Evolutionary conservation across 2,888 invertebrate species (phyloP), one percentile per base, ranked within the genome.

Genomic region (Drosophila phalerata): DNA sequence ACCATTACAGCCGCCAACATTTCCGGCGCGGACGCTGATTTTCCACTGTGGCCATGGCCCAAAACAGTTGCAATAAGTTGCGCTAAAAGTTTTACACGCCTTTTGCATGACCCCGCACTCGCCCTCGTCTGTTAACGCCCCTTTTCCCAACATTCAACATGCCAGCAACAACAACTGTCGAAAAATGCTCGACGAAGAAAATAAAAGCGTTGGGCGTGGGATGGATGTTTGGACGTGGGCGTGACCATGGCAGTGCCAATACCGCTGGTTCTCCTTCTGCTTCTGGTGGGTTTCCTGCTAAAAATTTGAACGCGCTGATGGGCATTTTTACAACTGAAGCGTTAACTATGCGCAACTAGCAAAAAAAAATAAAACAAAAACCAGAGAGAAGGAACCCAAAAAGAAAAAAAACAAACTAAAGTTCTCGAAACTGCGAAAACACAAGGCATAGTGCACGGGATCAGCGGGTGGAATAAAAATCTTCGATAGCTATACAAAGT

Each of bases 41-140:
- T 85, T 88, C 67, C 84, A 82, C 77, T 69, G 68, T 68, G 77
- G 67, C 83, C 88, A 73, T 82, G 83, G 88, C 83, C 87, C 77
- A 85, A 74, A 88, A 88, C 85, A 79, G 88, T 83, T 83, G 83
- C 83, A 82, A 88, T 85, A 88, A 88, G 86, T 88, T 88, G 69
- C 58, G 69, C 81, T 76, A 80, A 85, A 85, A 88, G 69, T 85
- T 85, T 88, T 88, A 88, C 70, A 85, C 82, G 83, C 82, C 72
- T 79, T 73, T 85, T 87, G 67, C 69, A 56, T 67, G 22, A 55
- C 53, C 43, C 56, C 40, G 52, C 40, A 34, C 51, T 22, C 13
- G 34, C 11, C 43, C 17, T 32, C 15, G 3, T 15, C 19, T 13
- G 8, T n/a, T 10, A 10, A 19, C 38, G n/a, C 13, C 51, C 13